phyloP scores from a whole-genome alignment of 2,797 vertebrate species.

The Erpetoichthys calabaricus region DNA sequence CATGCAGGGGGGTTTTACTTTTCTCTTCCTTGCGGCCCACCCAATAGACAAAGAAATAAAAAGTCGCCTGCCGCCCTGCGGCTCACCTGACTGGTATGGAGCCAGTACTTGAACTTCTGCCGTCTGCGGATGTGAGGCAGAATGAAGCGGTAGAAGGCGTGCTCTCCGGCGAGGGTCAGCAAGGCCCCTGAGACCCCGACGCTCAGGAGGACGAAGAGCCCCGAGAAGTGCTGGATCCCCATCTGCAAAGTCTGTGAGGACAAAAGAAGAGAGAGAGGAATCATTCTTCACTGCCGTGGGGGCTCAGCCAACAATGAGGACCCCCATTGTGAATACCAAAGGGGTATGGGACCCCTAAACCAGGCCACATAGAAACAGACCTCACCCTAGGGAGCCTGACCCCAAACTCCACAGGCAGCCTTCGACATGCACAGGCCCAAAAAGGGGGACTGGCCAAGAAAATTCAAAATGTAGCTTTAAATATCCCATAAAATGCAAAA shows the following conservation, averaged over 20 bases:
- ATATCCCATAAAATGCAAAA: no score
- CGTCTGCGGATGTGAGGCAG: slow-evolving; percentile 65
- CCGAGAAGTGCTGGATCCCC: slow-evolving; percentile 81
- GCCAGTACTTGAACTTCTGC: slow-evolving; percentile 74
- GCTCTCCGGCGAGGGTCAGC: slow-evolving; percentile 67
- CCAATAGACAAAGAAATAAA: not conserved
- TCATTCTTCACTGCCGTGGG: not conserved
- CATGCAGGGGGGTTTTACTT: no score
- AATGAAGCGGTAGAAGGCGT: slow-evolving; percentile 61
- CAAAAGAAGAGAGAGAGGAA: not conserved
- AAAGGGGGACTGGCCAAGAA: no score
- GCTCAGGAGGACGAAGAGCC: slow-evolving; percentile 73
- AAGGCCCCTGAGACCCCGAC: slow-evolving; percentile 68
- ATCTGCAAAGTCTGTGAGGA: slow-evolving; percentile 70
- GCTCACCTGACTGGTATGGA: slow-evolving; percentile 79
- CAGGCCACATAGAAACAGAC: no score
- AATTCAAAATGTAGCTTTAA: no score
- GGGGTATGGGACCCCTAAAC: no score
- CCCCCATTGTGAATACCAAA: no score
- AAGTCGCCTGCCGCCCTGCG: slow-evolving; percentile 2
- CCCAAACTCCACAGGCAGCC: no score
- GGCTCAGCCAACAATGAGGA: not conserved
- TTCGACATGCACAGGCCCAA: no score
- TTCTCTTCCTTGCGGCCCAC: not conserved
- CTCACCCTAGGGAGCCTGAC: no score